Percentiles rank a stretch among this genome's conserved stretches.
phyloP scores from a whole-genome alignment of 2,113 vertebrate genomes.

The Dunckerocampus dactyliophorus region DNA sequence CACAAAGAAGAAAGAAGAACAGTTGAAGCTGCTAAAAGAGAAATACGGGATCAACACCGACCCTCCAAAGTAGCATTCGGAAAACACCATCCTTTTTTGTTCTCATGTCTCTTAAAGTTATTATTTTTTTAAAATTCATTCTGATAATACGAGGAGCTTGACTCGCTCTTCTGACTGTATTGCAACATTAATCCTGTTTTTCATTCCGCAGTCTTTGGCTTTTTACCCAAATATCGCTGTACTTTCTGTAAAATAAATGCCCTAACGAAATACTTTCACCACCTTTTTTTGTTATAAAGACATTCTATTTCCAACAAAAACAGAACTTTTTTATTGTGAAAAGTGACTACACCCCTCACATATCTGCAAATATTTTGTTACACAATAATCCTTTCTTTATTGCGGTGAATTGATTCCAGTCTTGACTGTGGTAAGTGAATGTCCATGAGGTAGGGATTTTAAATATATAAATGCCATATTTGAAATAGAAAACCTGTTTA shows the following conservation, averaged over 20 bases:
- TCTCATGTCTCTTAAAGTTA: background rate
- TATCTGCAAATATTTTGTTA: too few relatives aligned
- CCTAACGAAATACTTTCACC: conserved; percentile 25
- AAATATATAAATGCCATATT: too few relatives aligned
- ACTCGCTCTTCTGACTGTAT: background rate
- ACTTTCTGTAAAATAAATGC: conserved; percentile 59
- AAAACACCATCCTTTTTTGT: background rate
- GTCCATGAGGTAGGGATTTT: too few relatives aligned
- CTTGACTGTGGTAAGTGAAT: too few relatives aligned
- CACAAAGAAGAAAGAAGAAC: conserved; percentile 99
- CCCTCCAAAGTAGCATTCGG: conserved; percentile 82
- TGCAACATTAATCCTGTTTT: background rate
- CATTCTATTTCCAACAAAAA: background rate
- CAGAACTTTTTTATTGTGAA: too few relatives aligned
- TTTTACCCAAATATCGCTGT: background rate
- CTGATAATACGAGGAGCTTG: background rate
- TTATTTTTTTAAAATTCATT: background rate
- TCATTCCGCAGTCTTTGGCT: background rate
- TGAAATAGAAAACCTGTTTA: too few relatives aligned
- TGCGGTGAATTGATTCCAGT: too few relatives aligned
- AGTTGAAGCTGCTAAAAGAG: conserved; percentile 96
- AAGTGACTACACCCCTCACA: too few relatives aligned
- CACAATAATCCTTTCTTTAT: too few relatives aligned
- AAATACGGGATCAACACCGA: conserved; percentile 99
- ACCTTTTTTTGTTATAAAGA: background rate